Percentiles rank a stretch among this genome's conserved stretches.
Evolutionary conservation across 92 coral and sea anemone genomes (phyloP).

Genomic region (Diadumene lineata): DNA sequence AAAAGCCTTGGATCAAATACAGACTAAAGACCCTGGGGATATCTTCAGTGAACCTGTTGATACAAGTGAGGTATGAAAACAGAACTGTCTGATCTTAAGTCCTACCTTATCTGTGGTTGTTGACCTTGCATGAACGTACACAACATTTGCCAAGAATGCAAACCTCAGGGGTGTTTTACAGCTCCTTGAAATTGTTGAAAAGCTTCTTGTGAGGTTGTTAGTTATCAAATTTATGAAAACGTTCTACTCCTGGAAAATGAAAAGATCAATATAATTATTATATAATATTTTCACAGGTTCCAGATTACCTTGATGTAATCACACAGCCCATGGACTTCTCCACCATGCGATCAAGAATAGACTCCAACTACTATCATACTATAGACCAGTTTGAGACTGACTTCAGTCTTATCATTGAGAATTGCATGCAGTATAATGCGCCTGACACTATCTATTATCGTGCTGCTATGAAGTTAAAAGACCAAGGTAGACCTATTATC

Average conservation of each 20-base stretch:
- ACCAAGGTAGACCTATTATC: constrained; percentile 92
- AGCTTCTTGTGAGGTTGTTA: no score
- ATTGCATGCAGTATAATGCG: constrained; percentile 88
- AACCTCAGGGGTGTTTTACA: no score
- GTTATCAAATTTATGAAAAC: no score
- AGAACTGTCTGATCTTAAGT: no score
- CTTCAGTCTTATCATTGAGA: constrained; percentile 73
- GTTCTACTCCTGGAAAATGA: no score
- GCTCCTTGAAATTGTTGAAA: no score
- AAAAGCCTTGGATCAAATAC: constrained; percentile 78
- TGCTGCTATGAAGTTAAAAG: constrained; percentile 87
- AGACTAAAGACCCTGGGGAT: constrained; percentile 95
- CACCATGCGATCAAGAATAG: constrained; percentile 78
- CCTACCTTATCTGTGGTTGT: no score
- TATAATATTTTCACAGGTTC: constrained; percentile 50
- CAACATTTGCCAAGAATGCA: no score
- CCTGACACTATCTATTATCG: constrained; percentile 96
- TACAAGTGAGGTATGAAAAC: constrained; percentile 80
- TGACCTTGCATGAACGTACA: no score
- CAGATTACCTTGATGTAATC: constrained; percentile 89
- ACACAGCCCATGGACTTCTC: constrained; percentile 94
- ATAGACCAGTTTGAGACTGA: constrained; percentile 97
- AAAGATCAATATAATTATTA: no score
- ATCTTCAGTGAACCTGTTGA: constrained; percentile 96
- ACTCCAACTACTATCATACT: constrained; percentile 84